Conservation (phyloP, 2,113 vertebrate genomes). For the Canis aureus region DNA sequence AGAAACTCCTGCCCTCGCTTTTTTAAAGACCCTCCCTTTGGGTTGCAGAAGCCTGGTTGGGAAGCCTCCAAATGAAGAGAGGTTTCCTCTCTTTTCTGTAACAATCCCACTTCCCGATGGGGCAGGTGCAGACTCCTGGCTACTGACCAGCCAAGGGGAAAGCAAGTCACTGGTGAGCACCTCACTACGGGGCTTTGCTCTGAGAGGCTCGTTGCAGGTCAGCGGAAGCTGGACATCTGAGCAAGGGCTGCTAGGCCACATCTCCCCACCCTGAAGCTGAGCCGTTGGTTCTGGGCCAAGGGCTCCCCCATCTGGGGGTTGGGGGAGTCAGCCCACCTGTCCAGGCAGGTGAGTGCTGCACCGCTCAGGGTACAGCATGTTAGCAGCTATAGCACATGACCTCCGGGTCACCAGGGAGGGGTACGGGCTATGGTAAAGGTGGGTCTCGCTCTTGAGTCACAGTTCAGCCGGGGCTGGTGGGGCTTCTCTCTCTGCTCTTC, state of each 20-base stretch:
- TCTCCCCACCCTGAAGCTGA: not conserved
- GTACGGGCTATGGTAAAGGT: fast-evolving
- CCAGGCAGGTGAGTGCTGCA: too few species aligned
- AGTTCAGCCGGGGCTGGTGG: not conserved
- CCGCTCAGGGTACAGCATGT: not conserved
- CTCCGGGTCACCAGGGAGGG: fast-evolving
- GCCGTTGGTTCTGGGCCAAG: not conserved
- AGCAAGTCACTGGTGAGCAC: not conserved
- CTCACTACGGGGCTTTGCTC: not conserved
- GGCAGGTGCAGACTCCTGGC: not conserved
- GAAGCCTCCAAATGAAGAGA: not conserved
- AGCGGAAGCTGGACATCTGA: fast-evolving
- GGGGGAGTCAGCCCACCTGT: not conserved
- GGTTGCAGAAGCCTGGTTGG: not conserved
- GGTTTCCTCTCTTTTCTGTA: not conserved
- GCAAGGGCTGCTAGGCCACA: not conserved
- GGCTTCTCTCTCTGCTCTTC: not conserved
- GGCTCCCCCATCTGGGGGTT: not conserved
- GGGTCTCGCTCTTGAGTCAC: not conserved
- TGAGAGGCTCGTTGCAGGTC: not conserved
- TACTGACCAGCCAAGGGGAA: fast-evolving
- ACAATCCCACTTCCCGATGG: fast-evolving
- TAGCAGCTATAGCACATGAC: fast-evolving
- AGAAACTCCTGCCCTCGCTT: too few species aligned
- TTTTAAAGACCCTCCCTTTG: not conserved